A percentile compares a stretch with the other conserved stretches of the same genome.
phyloP scores from a whole-genome alignment of 1,140 invertebrate species.

The Heliconius melpomene region DNA sequence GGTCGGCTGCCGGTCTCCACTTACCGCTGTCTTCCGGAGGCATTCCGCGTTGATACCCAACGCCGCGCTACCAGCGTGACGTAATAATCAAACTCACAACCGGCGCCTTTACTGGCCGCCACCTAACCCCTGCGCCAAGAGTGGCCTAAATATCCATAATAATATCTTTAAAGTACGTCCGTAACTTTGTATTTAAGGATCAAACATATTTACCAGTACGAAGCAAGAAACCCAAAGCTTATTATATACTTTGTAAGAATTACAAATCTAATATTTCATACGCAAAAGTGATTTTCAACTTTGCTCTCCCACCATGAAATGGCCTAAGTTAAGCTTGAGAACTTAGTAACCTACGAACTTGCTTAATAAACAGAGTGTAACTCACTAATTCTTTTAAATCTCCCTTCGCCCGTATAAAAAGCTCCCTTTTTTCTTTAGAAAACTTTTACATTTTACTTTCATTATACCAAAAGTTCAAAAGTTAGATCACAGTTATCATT shows the following conservation, averaged over 20 bases:
- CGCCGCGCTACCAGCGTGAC: no score
- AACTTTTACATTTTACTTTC: slow-evolving; percentile 28
- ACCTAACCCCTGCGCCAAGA: no score
- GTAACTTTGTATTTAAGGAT: not conserved
- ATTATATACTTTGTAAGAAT: not conserved
- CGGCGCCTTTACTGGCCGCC: no score
- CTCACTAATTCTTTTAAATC: slow-evolving; percentile 16
- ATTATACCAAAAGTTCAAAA: slow-evolving; percentile 16
- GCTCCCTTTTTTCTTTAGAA: not conserved
- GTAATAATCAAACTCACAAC: no score
- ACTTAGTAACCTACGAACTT: not conserved
- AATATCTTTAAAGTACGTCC: no score
- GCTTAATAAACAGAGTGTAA: slow-evolving; percentile 21
- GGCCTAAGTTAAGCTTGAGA: slow-evolving; percentile 2
- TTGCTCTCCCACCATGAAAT: not conserved
- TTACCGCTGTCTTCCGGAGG: no score
- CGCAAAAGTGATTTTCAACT: slow-evolving; percentile 2
- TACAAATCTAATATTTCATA: slow-evolving; percentile 14
- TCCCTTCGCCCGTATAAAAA: slow-evolving; percentile 8
- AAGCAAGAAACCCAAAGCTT: not conserved
- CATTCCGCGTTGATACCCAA: no score
- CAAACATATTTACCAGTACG: not conserved
- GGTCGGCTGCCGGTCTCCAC: no score
- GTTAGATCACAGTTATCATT: slow-evolving; percentile 28
- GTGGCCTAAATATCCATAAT: no score